These are phyloP conservation scores for Pentamera pediparva DNA, from an alignment of 53 echinoderm and acorn worm genomes.

Conservation along the genomic window DNA sequence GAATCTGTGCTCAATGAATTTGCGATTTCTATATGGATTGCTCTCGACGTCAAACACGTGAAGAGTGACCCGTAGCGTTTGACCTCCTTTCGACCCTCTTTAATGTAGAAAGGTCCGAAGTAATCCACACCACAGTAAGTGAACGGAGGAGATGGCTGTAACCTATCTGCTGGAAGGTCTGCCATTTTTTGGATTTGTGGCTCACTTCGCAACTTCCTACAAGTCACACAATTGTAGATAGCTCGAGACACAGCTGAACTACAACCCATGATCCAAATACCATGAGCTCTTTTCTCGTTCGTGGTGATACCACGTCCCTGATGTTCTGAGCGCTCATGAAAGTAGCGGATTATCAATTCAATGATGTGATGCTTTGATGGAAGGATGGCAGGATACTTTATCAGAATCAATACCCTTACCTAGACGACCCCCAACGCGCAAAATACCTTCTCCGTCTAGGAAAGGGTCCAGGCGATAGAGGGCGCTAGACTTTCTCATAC, in stretches of 20 bases:
- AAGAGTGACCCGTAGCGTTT: constrained; percentile 63
- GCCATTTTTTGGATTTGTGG: background rate
- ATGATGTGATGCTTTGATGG: background rate
- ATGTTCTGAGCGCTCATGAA: constrained; percentile 12
- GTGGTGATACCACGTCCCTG: constrained; percentile 34
- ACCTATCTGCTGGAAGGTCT: constrained; percentile 46
- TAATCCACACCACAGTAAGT: constrained; percentile 53
- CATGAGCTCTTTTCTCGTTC: constrained; percentile 12
- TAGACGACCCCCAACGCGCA: constrained; percentile 61
- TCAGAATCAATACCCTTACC: background rate
- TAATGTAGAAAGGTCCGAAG: constrained; percentile 56
- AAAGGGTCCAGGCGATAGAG: constrained; percentile 53
- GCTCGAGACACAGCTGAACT: background rate
- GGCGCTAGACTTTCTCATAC: constrained; percentile 28
- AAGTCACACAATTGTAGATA: constrained; percentile 15
- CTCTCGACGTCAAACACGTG: constrained; percentile 62
- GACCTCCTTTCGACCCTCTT: constrained; percentile 52
- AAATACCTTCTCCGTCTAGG: constrained; percentile 40
- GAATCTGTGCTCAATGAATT: constrained; percentile 48
- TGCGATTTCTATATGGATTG: constrained; percentile 57
- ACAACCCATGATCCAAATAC: constrained; percentile 39
- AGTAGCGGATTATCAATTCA: background rate
- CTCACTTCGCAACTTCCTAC: background rate
- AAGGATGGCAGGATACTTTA: background rate
- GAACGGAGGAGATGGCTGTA: constrained; percentile 28